These are phyloP conservation scores for Pluvialis apricaria DNA, from an alignment of 2,113 vertebrate species.

Conservation along the genomic window DNA sequence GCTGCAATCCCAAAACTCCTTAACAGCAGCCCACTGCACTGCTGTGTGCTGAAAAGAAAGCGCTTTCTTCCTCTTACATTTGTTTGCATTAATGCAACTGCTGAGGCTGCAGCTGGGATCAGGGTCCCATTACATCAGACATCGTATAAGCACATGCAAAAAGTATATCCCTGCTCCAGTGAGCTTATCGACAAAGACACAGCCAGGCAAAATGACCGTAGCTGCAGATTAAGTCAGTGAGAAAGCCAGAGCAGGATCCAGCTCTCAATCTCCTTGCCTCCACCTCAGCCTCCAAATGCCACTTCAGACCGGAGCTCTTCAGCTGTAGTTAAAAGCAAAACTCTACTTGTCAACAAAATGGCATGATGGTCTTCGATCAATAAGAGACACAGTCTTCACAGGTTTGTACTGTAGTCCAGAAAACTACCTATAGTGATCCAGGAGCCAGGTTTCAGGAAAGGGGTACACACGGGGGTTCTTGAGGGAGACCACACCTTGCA, in stretches of 20 bases:
- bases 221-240: background rate
- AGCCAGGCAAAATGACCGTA: background rate
- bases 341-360: background rate
- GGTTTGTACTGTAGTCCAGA: background rate
- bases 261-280: background rate
- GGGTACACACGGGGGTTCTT: background rate
- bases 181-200: background rate
- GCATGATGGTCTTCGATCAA: background rate
- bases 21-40: background rate
- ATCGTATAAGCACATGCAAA: background rate
- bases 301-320: background rate
- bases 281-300: background rate
- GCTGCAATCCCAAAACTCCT: background rate
- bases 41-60: background rate
- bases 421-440: background rate
- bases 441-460: background rate
- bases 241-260: background rate
- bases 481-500: background rate
- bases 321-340: background rate
- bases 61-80: background rate
- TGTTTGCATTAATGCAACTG: background rate
- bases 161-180: background rate
- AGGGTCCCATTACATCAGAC: background rate
- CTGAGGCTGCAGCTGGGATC: background rate
- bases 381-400: background rate